Base-by-base conservation (phyloP, 2,797 vertebrate genomes). In the Propithecus deckenii region DNA sequence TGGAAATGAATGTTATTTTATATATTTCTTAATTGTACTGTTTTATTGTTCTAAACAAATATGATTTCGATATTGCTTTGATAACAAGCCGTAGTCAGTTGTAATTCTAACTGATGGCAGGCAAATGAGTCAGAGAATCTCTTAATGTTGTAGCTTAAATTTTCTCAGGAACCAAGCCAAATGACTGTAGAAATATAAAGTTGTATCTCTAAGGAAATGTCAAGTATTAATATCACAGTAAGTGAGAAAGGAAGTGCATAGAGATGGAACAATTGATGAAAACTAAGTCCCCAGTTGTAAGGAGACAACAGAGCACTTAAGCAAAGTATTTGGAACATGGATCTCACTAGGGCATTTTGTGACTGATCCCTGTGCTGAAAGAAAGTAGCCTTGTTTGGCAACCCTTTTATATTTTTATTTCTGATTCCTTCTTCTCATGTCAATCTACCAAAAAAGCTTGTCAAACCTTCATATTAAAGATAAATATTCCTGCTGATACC, bases 141-240 rank as follows among this genome's bases (percentile, higher is more conserved):
- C 80, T 95, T 97, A 96, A 92, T 97, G 93, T 83, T 61, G 22
- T 89, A 87, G 94, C 96, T 96, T 92, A 35, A 95, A 96, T 97
- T 97, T 98, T 98, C 94, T 91, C 95, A 98, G 96, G 98, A 97
- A 97, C 93, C 95, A 97, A 92, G 94, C 67, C 89, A 98, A 98
- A 97, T 96, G 86, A 80, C 71, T 96, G 9, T 87, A 86, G 43
- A 98, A 97, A 95, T 96, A 94, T 1, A 79, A 97, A 97, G 71
- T 97, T 98, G 94, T 96, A 48, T 96, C 79, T 97, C 96, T 85
- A 76, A 97, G 97, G 97, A 91, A 92, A 92, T 97, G 76, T 92
- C 79, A 92, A 95, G 89, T 95, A 95, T 98, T 95, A 98, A 98
- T 74, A 96, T 84, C 97, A 95, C 92, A 93, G 94, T 95, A 61